Evolutionary conservation across 2,888 invertebrate genomes (phyloP), one percentile per base, ranked within the genome.

Genomic region (Sarcophaga carnaria): DNA sequence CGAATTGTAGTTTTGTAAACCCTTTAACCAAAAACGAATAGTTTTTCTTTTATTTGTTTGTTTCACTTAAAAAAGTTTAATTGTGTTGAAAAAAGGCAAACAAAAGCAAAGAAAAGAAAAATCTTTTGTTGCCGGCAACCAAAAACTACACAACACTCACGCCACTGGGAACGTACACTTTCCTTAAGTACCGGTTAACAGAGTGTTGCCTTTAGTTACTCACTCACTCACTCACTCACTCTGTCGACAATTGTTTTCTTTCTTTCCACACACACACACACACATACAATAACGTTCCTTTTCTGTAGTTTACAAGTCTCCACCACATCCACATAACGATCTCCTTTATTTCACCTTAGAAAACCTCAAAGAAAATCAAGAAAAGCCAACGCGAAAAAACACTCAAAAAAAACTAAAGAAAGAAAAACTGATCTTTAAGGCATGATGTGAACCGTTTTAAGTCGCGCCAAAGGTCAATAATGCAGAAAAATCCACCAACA

Each of bases 401-500:
- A 4, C 17, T 5, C 1, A 54, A 75, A 22, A 2, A 79, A 76
- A 66, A 69, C 25, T 27, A 45, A 27, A 74, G 10, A 66, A 67
- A 20, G n/a, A 45, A 25, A 37, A 62, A 69, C 70, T 84, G 79
- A 81, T 84, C 81, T 84, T 75, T 37, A 59, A 82, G 79, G 87
- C 84, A 87, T 87, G 84, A 87, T 87, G 84, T 79, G 84, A 87
- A 87, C 87, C 87, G 87, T 84, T 87, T 84, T 64, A 87, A 87
- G 87, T 84, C 84, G 87, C 87, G 84, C 81, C 87, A 87, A 87
- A 87, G 87, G 87, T 87, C 87, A 87, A 82, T 82, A 87, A 87
- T 79, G 84, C 79, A 79, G 66, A 78, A 80, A 22, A 22, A 76
- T 67, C 45, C 75, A 20, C 22, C 37, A 45, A 79, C 49, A 22